A percentile compares a stretch with the other conserved stretches of the same genome.
These are phyloP conservation scores for Podarcis siculus DNA, from an alignment of 2,797 vertebrate genomes.

Conservation along the genomic window DNA sequence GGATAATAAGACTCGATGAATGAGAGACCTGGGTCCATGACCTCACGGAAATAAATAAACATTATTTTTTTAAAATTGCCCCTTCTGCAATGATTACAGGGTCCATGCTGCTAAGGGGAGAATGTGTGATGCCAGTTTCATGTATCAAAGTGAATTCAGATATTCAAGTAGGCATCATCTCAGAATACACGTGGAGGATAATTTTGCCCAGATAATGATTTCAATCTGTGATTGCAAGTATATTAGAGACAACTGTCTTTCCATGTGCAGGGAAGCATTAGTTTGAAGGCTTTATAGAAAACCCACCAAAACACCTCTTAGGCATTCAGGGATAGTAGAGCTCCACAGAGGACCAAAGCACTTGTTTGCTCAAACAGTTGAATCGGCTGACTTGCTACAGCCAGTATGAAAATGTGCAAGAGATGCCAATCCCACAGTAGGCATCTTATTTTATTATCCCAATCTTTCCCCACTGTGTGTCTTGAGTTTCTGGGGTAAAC, in stretches of 20 bases:
- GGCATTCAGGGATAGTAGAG: neutral
- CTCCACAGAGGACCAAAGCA: neutral
- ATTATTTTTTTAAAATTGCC: too few relatives aligned
- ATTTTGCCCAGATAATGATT: neutral
- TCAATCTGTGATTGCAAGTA: neutral
- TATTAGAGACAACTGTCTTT: neutral
- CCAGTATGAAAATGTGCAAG: neutral
- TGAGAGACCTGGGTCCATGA: neutral
- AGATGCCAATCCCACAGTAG: neutral
- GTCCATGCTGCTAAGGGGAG: neutral
- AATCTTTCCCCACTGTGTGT: neutral
- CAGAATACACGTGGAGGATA: neutral
- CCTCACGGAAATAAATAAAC: neutral
- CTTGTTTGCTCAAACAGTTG: neutral
- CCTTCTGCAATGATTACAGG: neutral
- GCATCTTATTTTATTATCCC: neutral
- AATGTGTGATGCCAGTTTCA: neutral
- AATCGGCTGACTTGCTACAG: conserved; percentile 1
- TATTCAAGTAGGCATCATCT: neutral
- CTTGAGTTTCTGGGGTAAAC: neutral
- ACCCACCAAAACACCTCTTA: neutral
- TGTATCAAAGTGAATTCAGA: neutral
- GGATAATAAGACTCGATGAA: neutral
- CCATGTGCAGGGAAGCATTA: neutral
- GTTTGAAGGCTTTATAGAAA: neutral